Conservation (phyloP, 2,888 invertebrate species). For the Lutraria lutraria region DNA sequence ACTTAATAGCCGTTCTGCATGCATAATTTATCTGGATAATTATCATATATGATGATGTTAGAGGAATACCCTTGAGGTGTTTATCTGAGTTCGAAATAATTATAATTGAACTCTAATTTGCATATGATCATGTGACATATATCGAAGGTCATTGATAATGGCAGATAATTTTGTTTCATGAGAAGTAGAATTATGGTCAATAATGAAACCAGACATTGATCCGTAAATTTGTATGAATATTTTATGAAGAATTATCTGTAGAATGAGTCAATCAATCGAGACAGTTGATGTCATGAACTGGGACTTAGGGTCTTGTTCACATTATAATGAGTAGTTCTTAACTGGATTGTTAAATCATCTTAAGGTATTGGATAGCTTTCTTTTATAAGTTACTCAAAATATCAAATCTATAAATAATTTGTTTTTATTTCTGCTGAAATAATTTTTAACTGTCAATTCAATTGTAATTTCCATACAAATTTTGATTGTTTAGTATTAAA, state of each 20-base stretch:
- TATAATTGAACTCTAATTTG: neutral
- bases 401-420: no score
- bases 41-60: no score
- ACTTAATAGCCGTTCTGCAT: no score
- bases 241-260: neutral
- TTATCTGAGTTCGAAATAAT: neutral
- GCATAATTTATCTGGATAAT: no score
- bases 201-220: neutral
- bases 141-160: slow-evolving; percentile 10
- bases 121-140: neutral
- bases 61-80: no score
- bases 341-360: neutral
- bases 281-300: neutral
- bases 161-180: neutral
- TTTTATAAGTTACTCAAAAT: no score
- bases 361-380: neutral
- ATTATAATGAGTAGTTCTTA: neutral
- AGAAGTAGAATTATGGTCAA: neutral
- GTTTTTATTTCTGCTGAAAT: no score
- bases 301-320: neutral
- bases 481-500: no score
- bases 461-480: no score
- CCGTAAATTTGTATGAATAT: slow-evolving; percentile 13
- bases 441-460: no score
- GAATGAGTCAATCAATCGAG: slow-evolving; percentile 5